These are phyloP conservation scores for Apotomis betuletana DNA, from an alignment of 2,888 invertebrate species.

Conservation along the genomic window DNA sequence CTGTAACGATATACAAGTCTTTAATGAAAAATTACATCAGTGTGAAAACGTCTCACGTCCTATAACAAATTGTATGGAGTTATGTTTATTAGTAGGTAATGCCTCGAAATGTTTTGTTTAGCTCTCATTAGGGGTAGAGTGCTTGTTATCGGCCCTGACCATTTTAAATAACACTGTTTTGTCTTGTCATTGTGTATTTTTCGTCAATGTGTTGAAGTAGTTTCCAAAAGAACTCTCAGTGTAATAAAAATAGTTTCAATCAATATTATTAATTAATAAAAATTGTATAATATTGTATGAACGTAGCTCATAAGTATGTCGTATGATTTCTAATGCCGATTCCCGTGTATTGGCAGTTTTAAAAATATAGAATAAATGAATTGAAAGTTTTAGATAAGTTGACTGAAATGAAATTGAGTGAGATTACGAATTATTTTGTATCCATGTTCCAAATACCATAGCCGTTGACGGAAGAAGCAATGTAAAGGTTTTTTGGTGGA, in stretches of 20 bases:
- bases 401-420: slow-evolving; percentile 51
- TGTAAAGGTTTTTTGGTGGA: background rate
- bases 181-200: slow-evolving; percentile 25
- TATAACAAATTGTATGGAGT: background rate
- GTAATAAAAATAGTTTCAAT: slow-evolving; percentile 29
- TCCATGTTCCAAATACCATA: slow-evolving; percentile 28
- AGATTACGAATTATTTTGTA: slow-evolving; percentile 47
- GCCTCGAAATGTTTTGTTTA: slow-evolving; percentile 1
- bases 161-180: slow-evolving; percentile 22
- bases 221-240: slow-evolving; percentile 30
- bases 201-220: slow-evolving; percentile 28
- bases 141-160: slow-evolving; percentile 2
- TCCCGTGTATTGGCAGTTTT: slow-evolving; percentile 21
- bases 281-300: slow-evolving; percentile 39
- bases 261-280: slow-evolving; percentile 23
- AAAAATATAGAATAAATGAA: slow-evolving; percentile 31
- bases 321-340: slow-evolving; percentile 27
- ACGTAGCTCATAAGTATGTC: slow-evolving; percentile 36
- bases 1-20: no score
- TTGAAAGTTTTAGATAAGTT: slow-evolving; percentile 36
- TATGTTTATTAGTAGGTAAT: background rate
- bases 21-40: background rate
- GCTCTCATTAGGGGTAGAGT: slow-evolving; percentile 28
- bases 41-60: background rate
- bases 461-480: background rate